A percentile compares a stretch with the other conserved stretches of the same genome.
Conservation (phyloP, 1,140 invertebrate species). For the Pseudomyrmex sp. region DNA sequence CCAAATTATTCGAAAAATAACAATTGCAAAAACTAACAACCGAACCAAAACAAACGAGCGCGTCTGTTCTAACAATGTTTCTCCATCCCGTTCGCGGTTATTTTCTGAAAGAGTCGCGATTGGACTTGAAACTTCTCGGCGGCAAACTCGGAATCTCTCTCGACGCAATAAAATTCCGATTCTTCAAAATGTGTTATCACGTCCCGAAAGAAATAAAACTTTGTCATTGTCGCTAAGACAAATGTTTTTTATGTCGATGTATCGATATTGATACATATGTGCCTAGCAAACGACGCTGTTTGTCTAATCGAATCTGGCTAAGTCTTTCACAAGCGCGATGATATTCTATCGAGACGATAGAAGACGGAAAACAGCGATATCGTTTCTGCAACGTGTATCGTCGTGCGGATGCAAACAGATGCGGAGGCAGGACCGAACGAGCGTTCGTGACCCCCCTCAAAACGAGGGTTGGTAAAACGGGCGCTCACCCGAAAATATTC, state of each 20-base stretch:
- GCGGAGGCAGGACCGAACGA: not conserved
- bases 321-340: not conserved
- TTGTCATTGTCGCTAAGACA: not conserved
- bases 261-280: too few relatives aligned
- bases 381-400: conserved; percentile 8
- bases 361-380: conserved; percentile 31
- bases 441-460: not conserved
- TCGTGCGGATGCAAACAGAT: conserved; percentile 1
- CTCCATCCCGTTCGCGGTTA: not conserved
- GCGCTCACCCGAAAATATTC: conserved; percentile 31
- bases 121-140: conserved; percentile 5
- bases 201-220: not conserved
- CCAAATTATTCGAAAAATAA: conserved; percentile 58
- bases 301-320: conserved; percentile 1
- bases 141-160: not conserved
- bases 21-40: conserved; percentile 50
- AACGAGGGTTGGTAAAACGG: not conserved
- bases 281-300: not conserved
- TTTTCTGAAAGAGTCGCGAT: conserved; percentile 24
- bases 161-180: not conserved
- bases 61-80: conserved; percentile 36
- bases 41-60: conserved; percentile 50
- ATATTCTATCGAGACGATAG: not conserved
- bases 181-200: conserved; percentile 27
- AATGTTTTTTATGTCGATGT: not conserved